Percentiles rank a stretch among this genome's conserved stretches.
These are phyloP conservation scores for Dimorphilus gyrociliatus DNA, from an alignment of 2,888 invertebrate species.

Conservation along the genomic window DNA sequence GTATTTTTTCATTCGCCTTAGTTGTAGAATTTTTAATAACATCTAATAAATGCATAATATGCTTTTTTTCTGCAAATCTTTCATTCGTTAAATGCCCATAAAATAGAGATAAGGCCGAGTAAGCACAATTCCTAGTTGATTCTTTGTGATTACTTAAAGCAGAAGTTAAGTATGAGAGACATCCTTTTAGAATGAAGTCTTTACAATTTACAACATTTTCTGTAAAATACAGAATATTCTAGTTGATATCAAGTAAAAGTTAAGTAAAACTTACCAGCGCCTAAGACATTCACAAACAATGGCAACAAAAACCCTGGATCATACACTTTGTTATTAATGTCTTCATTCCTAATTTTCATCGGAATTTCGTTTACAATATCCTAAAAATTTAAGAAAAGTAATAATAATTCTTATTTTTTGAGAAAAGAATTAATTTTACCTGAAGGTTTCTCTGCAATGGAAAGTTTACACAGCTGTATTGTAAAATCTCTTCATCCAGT, in stretches of 20 bases:
- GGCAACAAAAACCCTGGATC: conserved; percentile 69
- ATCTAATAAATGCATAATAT: conserved; percentile 53
- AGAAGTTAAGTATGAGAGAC: conserved; percentile 52
- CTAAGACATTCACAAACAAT: conserved; percentile 54
- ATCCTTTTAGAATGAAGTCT: conserved; percentile 52
- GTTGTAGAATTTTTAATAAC: conserved; percentile 49
- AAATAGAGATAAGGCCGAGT: conserved; percentile 52
- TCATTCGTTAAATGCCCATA: conserved; percentile 52
- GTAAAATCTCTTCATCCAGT: conserved; percentile 49
- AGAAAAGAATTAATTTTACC: conserved; percentile 15
- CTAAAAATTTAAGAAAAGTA: neutral
- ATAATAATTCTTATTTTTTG: neutral
- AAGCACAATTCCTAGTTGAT: conserved; percentile 53
- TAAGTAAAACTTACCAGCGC: conserved; percentile 43
- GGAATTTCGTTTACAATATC: too few relatives aligned
- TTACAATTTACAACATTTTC: conserved; percentile 56
- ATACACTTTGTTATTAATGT: conserved; percentile 44
- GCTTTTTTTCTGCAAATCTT: conserved; percentile 44
- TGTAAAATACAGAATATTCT: conserved; percentile 10
- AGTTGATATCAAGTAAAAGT: neutral
- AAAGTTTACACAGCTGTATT: conserved; percentile 52
- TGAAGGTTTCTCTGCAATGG: conserved; percentile 48
- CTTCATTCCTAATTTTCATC: conserved; percentile 11
- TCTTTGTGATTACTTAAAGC: conserved; percentile 53
- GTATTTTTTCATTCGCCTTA: conserved; percentile 41